Evolutionary conservation across 2,888 invertebrate species (phyloP), one percentile per base, ranked within the genome.

Genomic region (Plagodis dolabraria): DNA sequence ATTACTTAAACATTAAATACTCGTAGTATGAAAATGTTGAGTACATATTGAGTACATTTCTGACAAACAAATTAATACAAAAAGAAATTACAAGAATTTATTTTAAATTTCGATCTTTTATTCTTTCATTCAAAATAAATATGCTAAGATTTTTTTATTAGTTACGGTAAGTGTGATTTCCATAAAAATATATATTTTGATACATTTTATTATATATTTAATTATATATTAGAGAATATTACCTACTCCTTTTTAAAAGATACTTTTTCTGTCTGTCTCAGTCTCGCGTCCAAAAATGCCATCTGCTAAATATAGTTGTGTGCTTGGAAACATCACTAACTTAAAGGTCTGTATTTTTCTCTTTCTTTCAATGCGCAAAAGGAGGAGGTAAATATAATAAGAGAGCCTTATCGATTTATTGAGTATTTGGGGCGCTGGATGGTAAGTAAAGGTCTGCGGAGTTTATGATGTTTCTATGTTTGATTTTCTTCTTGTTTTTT

Each of bases 351-450:
- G 77, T 89, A 75, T 87, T 86, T 83, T 88, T 88, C 85, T 89
- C 79, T 90, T 85, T 89, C 86, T 88, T 87, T 85, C 85, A 87
- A 86, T 82, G 91, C 92, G 70, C 78, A 87, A 78, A 88, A 90
- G 92, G 92, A 92, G 77, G 90, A 91, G 92, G 92, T 91, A 91
- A 90, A 85, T 89, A 89, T 86, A 75, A 76, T 82, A 74, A 83
- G 74, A 77, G 80, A 82, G 70, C 79, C 79, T 77, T 86, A 71
- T 83, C 85, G 80, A 75, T 85, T 84, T 75, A 68, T 86, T 75
- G 74, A 85, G 76, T 79, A 78, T 77, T 80, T 83, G 81, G 87
- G 82, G 68, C 72, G 72, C 59, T 64, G 82, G 47, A 68, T 85
- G 91, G 92, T 92, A 77, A 91, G 91, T 92, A 80, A 65, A 73